These are phyloP conservation scores for Cerastis rubricosa DNA, from an alignment of 2,888 invertebrate species.

Conservation along the genomic window DNA sequence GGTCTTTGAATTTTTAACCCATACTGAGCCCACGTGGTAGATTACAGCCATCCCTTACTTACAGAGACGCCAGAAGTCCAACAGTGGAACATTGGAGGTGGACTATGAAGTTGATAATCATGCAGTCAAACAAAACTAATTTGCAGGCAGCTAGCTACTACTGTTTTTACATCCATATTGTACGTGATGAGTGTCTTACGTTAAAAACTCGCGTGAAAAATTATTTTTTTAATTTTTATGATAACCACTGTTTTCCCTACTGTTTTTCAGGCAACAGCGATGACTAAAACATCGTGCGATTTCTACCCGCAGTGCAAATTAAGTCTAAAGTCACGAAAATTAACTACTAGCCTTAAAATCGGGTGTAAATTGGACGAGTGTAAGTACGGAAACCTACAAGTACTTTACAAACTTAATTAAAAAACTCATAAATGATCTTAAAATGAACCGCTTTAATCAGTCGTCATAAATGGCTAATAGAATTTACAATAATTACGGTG, in stretches of 20 bases:
- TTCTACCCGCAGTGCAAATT: background rate
- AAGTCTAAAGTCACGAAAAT: background rate
- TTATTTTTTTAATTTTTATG: background rate
- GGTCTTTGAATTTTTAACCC: too few relatives aligned
- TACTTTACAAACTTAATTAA: constrained; percentile 60
- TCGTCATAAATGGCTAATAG: constrained; percentile 59
- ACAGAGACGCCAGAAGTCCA: background rate
- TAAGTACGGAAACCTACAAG: constrained; percentile 26
- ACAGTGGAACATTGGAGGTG: background rate
- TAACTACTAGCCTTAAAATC: background rate
- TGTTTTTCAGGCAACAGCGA: background rate
- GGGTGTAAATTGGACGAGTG: constrained; percentile 26
- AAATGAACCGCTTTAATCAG: constrained; percentile 60
- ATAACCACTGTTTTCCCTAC: too few relatives aligned
- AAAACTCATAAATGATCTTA: constrained; percentile 43
- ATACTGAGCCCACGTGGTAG: background rate
- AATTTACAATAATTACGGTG: constrained; percentile 57
- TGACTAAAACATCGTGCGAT: background rate
- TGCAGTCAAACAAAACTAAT: background rate
- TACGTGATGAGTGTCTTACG: background rate
- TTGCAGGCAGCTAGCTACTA: background rate
- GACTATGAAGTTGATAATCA: background rate
- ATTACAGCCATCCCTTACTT: background rate
- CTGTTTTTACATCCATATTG: background rate
- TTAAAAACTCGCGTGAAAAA: background rate